These are phyloP conservation scores for Pyrrhia umbra DNA, from an alignment of 2,888 invertebrate species.

Conservation along the genomic window DNA sequence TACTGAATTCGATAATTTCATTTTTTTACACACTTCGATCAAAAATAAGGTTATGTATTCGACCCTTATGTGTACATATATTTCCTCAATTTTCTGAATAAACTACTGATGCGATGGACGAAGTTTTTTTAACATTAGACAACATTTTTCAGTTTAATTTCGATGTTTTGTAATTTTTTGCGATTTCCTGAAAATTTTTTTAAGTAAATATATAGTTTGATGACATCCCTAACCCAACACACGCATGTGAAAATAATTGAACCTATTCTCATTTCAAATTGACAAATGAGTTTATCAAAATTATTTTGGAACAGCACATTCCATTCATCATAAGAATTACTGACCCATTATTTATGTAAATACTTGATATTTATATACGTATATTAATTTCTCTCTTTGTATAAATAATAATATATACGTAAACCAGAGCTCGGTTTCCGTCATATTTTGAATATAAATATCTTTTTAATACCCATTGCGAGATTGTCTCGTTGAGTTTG, in stretches of 20 bases:
- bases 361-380: conserved; percentile 6
- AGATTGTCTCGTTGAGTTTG: conserved; percentile 3
- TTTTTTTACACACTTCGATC: too few species aligned
- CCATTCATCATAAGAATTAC: conserved; percentile 21
- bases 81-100: too few species aligned
- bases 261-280: not conserved
- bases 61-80: too few species aligned
- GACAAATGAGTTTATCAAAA: conserved; percentile 3
- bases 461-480: conserved; percentile 28
- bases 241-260: not conserved
- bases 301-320: not conserved
- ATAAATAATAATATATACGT: not conserved
- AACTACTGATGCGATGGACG: too few species aligned
- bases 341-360: not conserved
- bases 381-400: conserved; percentile 18
- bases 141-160: too few species aligned
- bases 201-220: too few species aligned
- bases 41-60: too few species aligned
- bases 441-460: conserved; percentile 35
- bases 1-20: too few species aligned
- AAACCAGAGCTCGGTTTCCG: not conserved
- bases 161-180: too few species aligned
- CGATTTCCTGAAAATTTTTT: too few species aligned
- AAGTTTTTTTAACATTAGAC: too few species aligned
- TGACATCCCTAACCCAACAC: too few species aligned